phyloP scores from a whole-genome alignment of 2,888 invertebrate species.

The Rotaria macrura region DNA sequence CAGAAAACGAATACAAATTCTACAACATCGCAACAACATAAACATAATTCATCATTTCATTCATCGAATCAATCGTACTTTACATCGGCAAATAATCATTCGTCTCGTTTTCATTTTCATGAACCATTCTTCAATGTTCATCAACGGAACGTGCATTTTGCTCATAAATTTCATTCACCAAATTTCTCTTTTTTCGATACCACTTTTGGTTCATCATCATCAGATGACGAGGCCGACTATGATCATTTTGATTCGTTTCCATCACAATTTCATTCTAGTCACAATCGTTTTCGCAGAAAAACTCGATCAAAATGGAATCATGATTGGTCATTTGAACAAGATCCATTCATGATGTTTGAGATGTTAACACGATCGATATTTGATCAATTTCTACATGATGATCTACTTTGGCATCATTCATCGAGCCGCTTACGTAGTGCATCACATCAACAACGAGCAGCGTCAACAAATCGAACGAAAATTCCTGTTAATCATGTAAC shows the following conservation, averaged over 20 bases:
- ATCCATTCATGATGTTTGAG: conserved; percentile 15
- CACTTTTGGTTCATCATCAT: background rate
- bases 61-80: background rate
- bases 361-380: background rate
- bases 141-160: background rate
- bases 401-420: background rate
- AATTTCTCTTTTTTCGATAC: background rate
- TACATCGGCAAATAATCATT: background rate
- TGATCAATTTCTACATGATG: background rate
- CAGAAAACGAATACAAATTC: background rate
- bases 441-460: background rate
- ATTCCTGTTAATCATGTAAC: background rate
- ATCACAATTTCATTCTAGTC: background rate
- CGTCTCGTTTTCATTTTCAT: background rate
- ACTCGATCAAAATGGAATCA: conserved; percentile 12
- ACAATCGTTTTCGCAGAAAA: background rate
- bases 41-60: background rate
- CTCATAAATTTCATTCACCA: background rate
- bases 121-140: background rate
- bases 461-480: background rate
- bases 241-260: background rate
- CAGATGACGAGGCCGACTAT: background rate
- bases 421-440: background rate
- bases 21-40: background rate
- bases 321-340: background rate